Evolutionary conservation across 2,888 invertebrate species (phyloP).

Genomic region (Micropterix aruncella): DNA sequence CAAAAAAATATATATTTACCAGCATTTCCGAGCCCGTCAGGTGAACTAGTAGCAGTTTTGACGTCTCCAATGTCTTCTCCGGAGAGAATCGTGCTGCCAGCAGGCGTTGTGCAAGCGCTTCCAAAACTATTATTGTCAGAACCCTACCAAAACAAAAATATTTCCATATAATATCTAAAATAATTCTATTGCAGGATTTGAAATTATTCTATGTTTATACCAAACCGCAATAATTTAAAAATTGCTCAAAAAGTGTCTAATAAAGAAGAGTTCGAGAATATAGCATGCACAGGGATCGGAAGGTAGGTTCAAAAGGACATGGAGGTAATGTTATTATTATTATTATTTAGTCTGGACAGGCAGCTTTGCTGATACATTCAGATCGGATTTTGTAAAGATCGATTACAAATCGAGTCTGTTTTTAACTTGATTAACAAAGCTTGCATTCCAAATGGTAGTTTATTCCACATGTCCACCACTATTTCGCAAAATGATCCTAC

Average conservation of each 20-base stretch:
- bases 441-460: too few relatives aligned
- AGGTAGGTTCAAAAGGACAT: too few relatives aligned
- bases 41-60: conserved; percentile 15
- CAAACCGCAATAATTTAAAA: not conserved
- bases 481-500: too few relatives aligned
- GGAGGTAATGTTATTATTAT: too few relatives aligned
- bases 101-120: conserved; percentile 31
- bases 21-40: conserved; percentile 22
- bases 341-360: too few relatives aligned
- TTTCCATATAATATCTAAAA: not conserved
- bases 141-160: conserved; percentile 23
- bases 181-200: not conserved
- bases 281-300: too few relatives aligned
- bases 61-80: not conserved
- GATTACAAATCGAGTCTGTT: too few relatives aligned
- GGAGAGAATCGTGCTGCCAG: conserved; percentile 19
- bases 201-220: not conserved
- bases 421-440: too few relatives aligned
- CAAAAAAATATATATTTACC: conserved; percentile 15
- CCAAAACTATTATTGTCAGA: conserved; percentile 39
- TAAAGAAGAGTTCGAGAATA: too few relatives aligned
- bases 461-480: too few relatives aligned
- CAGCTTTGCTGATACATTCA: too few relatives aligned
- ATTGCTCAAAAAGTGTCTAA: not conserved
- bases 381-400: too few relatives aligned